Conservation (phyloP, 2,888 invertebrate genomes). For the Microdon myrmicae region DNA sequence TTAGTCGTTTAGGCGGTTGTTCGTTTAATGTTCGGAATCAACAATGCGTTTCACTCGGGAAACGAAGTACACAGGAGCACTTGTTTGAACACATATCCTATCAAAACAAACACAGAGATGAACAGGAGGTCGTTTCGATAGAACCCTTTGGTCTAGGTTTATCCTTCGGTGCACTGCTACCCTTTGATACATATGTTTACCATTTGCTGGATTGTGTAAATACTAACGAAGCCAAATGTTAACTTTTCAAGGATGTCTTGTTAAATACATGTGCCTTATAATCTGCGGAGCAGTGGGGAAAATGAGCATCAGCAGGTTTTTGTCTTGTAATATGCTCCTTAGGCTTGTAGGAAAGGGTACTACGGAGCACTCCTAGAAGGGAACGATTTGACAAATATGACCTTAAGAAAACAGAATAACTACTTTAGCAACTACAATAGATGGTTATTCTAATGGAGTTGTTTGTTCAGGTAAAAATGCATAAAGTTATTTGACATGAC, state of each 20-base stretch:
- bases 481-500: too few species aligned
- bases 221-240: constrained; percentile 42
- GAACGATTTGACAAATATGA: too few species aligned
- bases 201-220: constrained; percentile 35
- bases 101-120: constrained; percentile 34
- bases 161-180: constrained; percentile 9
- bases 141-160: constrained; percentile 24
- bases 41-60: constrained; percentile 22
- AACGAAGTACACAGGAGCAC: constrained; percentile 13
- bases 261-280: constrained; percentile 28
- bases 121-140: not conserved
- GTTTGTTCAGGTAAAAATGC: too few species aligned
- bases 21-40: constrained; percentile 20
- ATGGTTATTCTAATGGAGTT: too few species aligned
- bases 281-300: constrained; percentile 2
- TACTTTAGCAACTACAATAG: too few species aligned
- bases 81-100: constrained; percentile 40
- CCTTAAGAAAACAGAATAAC: too few species aligned
- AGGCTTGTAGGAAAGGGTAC: too few species aligned
- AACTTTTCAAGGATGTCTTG: constrained; percentile 28
- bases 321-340: not conserved
- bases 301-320: constrained; percentile 11
- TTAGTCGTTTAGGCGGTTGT: constrained; percentile 49
- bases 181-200: constrained; percentile 36
- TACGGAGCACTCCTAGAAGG: too few species aligned